Conservation (phyloP, 2,888 invertebrate species). For the Lymantria dispar region DNA sequence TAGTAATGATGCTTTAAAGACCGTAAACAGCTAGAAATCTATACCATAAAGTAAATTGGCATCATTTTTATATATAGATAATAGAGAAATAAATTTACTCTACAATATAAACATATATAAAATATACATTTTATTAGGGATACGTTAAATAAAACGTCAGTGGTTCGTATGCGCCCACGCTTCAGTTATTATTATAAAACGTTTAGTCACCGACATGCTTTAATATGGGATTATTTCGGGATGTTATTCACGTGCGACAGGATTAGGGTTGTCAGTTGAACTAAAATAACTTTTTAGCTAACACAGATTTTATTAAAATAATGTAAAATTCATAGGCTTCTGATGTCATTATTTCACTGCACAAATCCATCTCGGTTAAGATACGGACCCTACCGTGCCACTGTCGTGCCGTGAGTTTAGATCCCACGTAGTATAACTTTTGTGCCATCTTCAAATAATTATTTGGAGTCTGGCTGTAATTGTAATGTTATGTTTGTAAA, state of each 20-base stretch:
- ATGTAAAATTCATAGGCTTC: too few relatives aligned
- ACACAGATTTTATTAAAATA: too few relatives aligned
- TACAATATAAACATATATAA: conserved; percentile 7
- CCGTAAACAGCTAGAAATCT: not conserved
- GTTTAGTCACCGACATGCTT: conserved; percentile 27
- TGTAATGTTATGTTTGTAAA: too few relatives aligned
- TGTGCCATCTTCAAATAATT: too few relatives aligned
- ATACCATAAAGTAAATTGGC: not conserved
- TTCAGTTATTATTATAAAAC: conserved; percentile 22
- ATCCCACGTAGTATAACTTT: too few relatives aligned
- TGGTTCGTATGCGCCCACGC: conserved; percentile 22
- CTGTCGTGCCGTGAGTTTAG: too few relatives aligned
- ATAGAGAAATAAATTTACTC: not conserved
- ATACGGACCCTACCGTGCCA: too few relatives aligned
- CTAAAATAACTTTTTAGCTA: too few relatives aligned
- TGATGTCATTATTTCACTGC: too few relatives aligned
- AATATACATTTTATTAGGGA: conserved; percentile 16
- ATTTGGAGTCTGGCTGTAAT: too few relatives aligned
- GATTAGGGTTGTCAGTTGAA: not conserved
- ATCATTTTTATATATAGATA: not conserved
- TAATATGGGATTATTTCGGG: conserved; percentile 32
- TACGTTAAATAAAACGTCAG: not conserved
- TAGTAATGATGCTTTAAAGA: too few relatives aligned
- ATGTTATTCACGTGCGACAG: conserved; percentile 14
- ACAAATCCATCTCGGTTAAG: too few relatives aligned